A percentile compares a stretch with the other conserved stretches of the same genome.
phyloP scores from a whole-genome alignment of 2,113 vertebrate species.

The Cranoglanis bouderius region DNA sequence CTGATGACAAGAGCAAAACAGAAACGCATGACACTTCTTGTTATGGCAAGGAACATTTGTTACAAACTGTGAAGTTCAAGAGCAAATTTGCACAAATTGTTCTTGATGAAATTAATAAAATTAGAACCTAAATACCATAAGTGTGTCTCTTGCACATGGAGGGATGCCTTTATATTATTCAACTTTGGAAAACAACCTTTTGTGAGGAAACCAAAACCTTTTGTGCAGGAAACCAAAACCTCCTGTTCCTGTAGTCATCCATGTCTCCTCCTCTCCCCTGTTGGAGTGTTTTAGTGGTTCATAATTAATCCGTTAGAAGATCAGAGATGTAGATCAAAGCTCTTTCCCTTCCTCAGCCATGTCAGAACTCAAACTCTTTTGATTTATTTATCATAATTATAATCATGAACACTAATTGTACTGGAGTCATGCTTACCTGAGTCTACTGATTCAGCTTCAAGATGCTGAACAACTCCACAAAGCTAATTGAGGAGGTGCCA shows the following conservation, averaged over 20 bases:
- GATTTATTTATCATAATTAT: background rate
- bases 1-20: background rate
- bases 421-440: background rate
- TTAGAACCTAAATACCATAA: background rate
- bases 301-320: constrained; percentile 30
- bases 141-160: background rate
- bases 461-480: background rate
- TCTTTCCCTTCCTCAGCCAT: background rate
- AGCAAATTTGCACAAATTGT: background rate
- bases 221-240: constrained; percentile 8
- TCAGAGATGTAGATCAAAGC: constrained; percentile 14
- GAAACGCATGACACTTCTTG: background rate
- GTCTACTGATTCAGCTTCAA: background rate
- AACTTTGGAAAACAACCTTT: background rate
- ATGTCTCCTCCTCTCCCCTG: constrained; percentile 27
- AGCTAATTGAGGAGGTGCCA: background rate
- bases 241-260: constrained; percentile 14
- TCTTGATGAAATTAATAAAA: background rate
- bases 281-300: constrained; percentile 8
- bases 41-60: background rate
- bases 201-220: background rate
- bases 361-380: background rate
- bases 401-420: background rate
- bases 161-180: background rate
- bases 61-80: background rate